Conservation (phyloP, 2,888 invertebrate genomes). For the Charanyca ferruginea region DNA sequence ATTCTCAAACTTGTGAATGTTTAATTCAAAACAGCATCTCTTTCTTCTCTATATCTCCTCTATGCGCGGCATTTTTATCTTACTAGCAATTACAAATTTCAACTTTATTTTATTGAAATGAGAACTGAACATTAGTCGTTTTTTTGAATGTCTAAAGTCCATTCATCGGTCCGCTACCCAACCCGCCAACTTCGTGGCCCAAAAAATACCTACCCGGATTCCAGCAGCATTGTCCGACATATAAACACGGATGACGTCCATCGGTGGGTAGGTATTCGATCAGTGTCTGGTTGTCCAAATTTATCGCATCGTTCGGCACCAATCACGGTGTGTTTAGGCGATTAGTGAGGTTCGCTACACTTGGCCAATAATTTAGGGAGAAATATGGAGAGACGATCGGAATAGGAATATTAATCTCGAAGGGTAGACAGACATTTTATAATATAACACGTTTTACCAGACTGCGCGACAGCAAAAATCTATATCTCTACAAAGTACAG, state of each 20-base stretch:
- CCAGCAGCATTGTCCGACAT: slow-evolving; percentile 71
- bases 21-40: no score
- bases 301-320: slow-evolving; percentile 18
- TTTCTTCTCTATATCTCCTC: no score
- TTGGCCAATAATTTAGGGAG: slow-evolving; percentile 14
- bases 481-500: no score
- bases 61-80: no score
- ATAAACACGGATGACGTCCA: slow-evolving; percentile 74
- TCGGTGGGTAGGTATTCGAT: slow-evolving; percentile 45
- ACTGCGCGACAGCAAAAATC: no score
- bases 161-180: slow-evolving; percentile 1
- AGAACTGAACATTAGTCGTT: no score
- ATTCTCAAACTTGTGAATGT: no score
- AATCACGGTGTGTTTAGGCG: slow-evolving; percentile 15
- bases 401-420: background rate
- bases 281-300: slow-evolving; percentile 45
- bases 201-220: slow-evolving; percentile 63
- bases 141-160: no score
- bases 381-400: background rate
- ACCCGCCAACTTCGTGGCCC: slow-evolving; percentile 60
- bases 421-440: no score
- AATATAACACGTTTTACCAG: no score
- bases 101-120: no score
- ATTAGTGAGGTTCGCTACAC: slow-evolving; percentile 12
- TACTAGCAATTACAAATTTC: no score